phyloP scores from a whole-genome alignment of 2,113 vertebrate species.

The Choloepus hoffmanni region DNA sequence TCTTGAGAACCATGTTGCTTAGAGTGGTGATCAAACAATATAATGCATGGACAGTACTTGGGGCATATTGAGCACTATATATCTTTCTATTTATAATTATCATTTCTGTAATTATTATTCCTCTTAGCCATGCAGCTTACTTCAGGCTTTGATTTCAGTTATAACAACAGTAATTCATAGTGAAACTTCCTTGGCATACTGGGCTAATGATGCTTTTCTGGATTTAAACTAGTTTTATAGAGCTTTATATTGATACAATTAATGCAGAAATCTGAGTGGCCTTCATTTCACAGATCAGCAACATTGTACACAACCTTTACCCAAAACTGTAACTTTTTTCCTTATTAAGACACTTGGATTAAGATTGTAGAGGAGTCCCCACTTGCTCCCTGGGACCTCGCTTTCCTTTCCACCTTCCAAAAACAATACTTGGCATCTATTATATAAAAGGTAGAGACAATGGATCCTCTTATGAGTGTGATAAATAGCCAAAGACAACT shows the following conservation, averaged over 20 bases:
- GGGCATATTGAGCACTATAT: not conserved
- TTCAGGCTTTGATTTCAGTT: constrained; percentile 34
- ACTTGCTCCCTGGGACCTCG: not conserved
- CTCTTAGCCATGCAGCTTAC: not conserved
- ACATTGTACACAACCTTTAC: not conserved
- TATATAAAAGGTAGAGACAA: constrained; percentile 48
- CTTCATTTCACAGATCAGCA: constrained; percentile 29
- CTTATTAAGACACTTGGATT: constrained; percentile 13
- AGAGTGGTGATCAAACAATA: not conserved
- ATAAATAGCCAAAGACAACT: constrained; percentile 21
- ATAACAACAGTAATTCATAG: not conserved
- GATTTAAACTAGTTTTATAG: not conserved
- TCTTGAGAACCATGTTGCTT: not conserved
- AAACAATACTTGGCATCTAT: constrained; percentile 30
- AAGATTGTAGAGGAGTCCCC: not conserved
- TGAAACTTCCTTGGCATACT: not conserved
- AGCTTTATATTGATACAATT: constrained; percentile 38
- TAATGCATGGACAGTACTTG: not conserved
- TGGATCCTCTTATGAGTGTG: not conserved
- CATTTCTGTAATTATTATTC: not conserved
- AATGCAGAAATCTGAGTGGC: constrained; percentile 10
- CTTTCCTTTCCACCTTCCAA: constrained; percentile 53
- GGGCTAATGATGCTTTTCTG: not conserved
- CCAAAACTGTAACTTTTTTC: not conserved
- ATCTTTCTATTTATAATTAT: not conserved